Evolutionary conservation across 2,113 vertebrate genomes (phyloP).

Genomic region (Sinocyclocheilus anophthalmus): DNA sequence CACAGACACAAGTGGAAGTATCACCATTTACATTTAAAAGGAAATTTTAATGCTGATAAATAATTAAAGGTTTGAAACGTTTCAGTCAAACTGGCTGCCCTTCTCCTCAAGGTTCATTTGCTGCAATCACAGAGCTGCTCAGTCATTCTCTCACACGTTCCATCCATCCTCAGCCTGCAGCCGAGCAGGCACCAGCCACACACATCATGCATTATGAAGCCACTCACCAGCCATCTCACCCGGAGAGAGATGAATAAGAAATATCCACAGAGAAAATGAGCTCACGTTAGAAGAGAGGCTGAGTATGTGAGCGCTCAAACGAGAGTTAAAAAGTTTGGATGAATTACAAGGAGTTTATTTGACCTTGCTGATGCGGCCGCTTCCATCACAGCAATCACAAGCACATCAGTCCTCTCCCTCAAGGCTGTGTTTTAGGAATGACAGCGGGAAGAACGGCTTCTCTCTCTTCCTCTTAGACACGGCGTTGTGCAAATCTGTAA

Average conservation of each 20-base stretch:
- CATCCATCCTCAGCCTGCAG: not conserved
- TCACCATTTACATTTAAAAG: constrained; percentile 44
- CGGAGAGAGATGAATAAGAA: constrained; percentile 46
- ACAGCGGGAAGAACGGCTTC: constrained; percentile 30
- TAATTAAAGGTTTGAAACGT: constrained; percentile 38
- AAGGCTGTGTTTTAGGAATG: constrained; percentile 3
- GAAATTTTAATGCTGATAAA: constrained; percentile 42
- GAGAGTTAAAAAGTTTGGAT: constrained; percentile 27
- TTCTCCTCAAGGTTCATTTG: constrained; percentile 41
- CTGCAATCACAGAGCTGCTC: constrained; percentile 30
- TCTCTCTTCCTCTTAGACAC: not conserved
- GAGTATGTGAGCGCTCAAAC: not conserved
- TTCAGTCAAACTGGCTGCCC: constrained; percentile 11
- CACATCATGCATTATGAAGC: constrained; percentile 43
- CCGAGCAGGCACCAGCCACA: not conserved
- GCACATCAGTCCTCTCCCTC: constrained; percentile 44
- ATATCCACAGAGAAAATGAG: constrained; percentile 21
- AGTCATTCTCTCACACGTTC: constrained; percentile 25
- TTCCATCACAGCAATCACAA: constrained; percentile 21
- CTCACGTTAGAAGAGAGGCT: not conserved
- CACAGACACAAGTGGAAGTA: not conserved
- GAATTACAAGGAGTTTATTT: constrained; percentile 28
- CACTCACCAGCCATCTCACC: constrained; percentile 63
- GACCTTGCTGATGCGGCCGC: constrained; percentile 35
- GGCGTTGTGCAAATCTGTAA: constrained; percentile 50